Base-by-base conservation (phyloP, 2,888 invertebrate genomes). In the Scrobipalpa costella region DNA sequence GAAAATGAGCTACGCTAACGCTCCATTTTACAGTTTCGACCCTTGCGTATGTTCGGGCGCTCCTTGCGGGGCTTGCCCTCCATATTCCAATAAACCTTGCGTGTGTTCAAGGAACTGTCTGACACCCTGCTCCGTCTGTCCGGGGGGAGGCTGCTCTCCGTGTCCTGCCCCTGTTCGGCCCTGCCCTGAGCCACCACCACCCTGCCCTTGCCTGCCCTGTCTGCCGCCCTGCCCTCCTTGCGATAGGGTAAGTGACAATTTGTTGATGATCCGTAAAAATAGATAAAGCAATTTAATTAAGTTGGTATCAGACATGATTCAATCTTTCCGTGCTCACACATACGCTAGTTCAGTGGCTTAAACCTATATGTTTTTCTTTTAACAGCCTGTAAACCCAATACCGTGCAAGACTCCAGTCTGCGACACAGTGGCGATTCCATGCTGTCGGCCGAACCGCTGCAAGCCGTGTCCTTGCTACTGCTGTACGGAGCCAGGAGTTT, bases 391-490 rank as follows among this genome's bases (percentile, higher is more conserved):
- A 11, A 62, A 38, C 19, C 50, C 15, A 5, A 55, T 58, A 34
- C 44, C 36, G 8, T 64, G 64, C 52, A 58, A 50, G 17, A 19
- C 44, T 9, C 55, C 9, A 17, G n/a, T 60, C 7, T 61, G 61
- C 60, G 83, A 87, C 21, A 79, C 83, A 64, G 85, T 85, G 69
- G 93, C 87, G 66, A 93, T 92, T 71, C 93, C 86, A 66, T 89
- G 81, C 85, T 93, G 91, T 83, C 88, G 84, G 67, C 89, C 91
- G 0, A 88, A 88, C 70, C 83, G 92, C 68, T 92, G 92, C 75
- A 92, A 90, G 78, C 92, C 93, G 1, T 93, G 93, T 70, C 88
- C 93, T 7, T 92, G 92, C 74, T 93, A 92, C 80, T 90, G 92
- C 78, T 91, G 89, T 69, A 84, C 84, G 0, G 86, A 87, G 64